A percentile compares a stretch with the other conserved stretches of the same genome.
Evolutionary conservation across 2,797 vertebrate genomes (phyloP).

Genomic region (Halcyon leucocephala): DNA sequence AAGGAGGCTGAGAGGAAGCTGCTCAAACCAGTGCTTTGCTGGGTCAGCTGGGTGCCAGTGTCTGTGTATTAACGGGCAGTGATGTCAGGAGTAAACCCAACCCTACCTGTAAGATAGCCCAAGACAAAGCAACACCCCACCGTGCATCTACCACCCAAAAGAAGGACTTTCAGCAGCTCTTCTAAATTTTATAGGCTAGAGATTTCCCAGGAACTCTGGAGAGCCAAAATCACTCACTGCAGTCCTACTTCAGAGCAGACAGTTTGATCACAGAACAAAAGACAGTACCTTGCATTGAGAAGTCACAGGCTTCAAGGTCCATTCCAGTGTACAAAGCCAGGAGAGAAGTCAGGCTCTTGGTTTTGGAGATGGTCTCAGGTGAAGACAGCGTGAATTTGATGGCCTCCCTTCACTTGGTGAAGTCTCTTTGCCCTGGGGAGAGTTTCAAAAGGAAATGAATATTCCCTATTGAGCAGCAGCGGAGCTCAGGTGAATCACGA

Average conservation of each 20-base stretch:
- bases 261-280: background rate
- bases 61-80: background rate
- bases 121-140: background rate
- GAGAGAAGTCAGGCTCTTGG: slow-evolving; percentile 52
- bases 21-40: background rate
- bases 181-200: background rate
- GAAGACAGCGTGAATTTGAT: slow-evolving; percentile 20
- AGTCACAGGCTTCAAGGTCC: slow-evolving; percentile 72
- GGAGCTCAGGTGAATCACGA: slow-evolving; percentile 53
- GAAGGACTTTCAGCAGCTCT: background rate
- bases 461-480: background rate
- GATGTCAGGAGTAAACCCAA: background rate
- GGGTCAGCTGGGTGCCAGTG: background rate
- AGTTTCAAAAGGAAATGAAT: slow-evolving; percentile 46
- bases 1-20: background rate
- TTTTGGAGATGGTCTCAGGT: slow-evolving; percentile 14
- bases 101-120: background rate
- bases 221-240: background rate
- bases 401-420: slow-evolving; percentile 64
- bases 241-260: background rate
- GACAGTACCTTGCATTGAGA: slow-evolving; percentile 77
- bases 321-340: slow-evolving; percentile 68
- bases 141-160: background rate
- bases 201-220: background rate
- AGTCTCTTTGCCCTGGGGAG: slow-evolving; percentile 68